Evolutionary conservation across 2,113 vertebrate genomes (phyloP).

Genomic region (Atlantisia rogersi): DNA sequence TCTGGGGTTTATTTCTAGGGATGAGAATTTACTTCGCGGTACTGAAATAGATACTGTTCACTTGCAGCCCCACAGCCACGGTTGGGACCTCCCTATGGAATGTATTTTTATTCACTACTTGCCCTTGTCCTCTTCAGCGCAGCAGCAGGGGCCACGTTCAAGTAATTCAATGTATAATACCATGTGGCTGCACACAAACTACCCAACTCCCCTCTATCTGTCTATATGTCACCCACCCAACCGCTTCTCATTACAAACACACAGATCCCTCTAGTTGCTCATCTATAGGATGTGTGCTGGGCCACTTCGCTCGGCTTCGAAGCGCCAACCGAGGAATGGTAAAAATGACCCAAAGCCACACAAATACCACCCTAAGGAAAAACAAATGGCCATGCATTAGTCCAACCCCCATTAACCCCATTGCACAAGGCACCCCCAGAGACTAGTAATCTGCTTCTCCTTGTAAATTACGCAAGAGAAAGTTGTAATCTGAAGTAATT

Average conservation of each 20-base stretch:
- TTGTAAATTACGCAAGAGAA: slow-evolving; percentile 25
- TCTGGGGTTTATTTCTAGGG: slow-evolving; percentile 36
- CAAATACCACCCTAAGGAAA: neutral
- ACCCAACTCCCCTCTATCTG: neutral
- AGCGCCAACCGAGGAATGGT: neutral
- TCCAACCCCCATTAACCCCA: neutral
- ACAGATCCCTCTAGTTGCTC: neutral
- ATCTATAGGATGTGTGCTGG: neutral
- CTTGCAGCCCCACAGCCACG: slow-evolving; percentile 6
- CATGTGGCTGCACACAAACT: neutral
- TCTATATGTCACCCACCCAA: neutral
- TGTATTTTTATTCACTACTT: slow-evolving; percentile 53
- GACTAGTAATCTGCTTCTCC: neutral
- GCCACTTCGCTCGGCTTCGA: neutral
- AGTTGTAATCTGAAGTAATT: slow-evolving; percentile 11
- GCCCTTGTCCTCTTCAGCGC: neutral
- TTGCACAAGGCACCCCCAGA: neutral
- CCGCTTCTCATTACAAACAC: neutral
- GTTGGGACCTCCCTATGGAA: neutral
- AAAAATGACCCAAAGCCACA: neutral
- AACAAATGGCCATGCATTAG: neutral
- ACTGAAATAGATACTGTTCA: slow-evolving; percentile 54
- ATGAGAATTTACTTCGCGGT: slow-evolving; percentile 45
- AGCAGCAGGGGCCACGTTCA: neutral
- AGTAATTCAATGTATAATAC: neutral